Evolutionary conservation across 2,113 vertebrate genomes (phyloP), one percentile per base, ranked within the genome.

Genomic region (Scartelaos histophorus): DNA sequence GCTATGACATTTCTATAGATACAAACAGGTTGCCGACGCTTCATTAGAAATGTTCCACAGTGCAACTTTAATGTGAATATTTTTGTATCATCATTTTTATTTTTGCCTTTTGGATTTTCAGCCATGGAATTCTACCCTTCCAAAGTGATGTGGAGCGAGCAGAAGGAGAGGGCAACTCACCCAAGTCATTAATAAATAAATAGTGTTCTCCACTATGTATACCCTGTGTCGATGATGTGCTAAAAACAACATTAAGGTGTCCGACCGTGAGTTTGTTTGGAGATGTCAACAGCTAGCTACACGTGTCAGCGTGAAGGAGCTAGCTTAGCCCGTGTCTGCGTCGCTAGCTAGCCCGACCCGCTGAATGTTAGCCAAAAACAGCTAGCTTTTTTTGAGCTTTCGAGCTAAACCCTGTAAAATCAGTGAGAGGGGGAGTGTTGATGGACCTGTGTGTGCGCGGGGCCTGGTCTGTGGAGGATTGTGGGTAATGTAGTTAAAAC

Each of bases 201-300:
- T 84, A 82, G 67, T 82, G 83, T 89, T 92, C 82, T 91, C 84
- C 82, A 87, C 86, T 88, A 68, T 90, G 82, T 87, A 88, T 92
- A 93, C 92, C 93, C 93, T 94, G 93, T 91, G 83, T 89, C 87
- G 72, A 88, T 80, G 83, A 90, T 90, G 90, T 91, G 87, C 87
- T 85, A 89, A 90, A 90, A 84, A 88, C 73, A 81, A 85, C 71
- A 76, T 85, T 78, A 75, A 80, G 87, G 73, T 70, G 35, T 84
- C 74, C 75, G 81, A 68, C 70, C 22, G 0, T 70, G 71, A 75
- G 83, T 89, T 87, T 90, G 81, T 87, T 78, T 84, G 47, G 82
- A 82, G 66, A 76, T 79, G 85, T 89, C 79, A 80, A 62, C 86
- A 85, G 87, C 76, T 74, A 69, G 70, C 66, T 77, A 51, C 64